Evolutionary conservation across 2,113 vertebrate genomes (phyloP).

Genomic region (Aramus guarauna): DNA sequence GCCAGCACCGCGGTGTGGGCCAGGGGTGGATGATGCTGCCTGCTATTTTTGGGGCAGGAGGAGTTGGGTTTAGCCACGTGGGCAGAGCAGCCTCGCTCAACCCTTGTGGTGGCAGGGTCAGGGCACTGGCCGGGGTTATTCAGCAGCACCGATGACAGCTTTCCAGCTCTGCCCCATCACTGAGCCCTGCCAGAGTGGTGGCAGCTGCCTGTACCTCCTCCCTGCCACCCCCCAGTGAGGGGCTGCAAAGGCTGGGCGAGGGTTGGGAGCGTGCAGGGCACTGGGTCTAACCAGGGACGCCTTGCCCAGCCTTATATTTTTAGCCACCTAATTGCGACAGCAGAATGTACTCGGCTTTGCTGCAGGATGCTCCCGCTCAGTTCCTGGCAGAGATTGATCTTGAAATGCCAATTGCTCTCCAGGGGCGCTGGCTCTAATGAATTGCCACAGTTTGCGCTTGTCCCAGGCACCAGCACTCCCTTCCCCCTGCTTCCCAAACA

Average conservation of each 20-base stretch:
- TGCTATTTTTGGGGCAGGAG: not conserved
- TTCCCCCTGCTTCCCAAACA: not conserved
- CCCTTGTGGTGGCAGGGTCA: not conserved
- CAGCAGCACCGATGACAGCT: not conserved
- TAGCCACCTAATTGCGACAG: conserved; percentile 48
- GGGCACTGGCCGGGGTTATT: not conserved
- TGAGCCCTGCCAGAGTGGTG: fast-evolving
- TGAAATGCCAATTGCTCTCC: conserved; percentile 66
- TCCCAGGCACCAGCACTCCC: not conserved
- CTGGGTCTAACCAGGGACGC: not conserved
- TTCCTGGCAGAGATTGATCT: conserved; percentile 66
- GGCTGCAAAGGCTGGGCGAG: not conserved
- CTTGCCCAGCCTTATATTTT: conserved; percentile 32
- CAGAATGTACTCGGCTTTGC: conserved; percentile 48
- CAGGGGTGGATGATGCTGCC: not conserved
- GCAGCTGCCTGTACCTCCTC: not conserved
- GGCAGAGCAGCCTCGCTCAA: not conserved
- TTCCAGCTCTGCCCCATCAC: not conserved
- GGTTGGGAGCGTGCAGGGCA: fast-evolving
- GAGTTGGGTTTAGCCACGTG: not conserved
- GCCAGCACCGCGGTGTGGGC: fast-evolving
- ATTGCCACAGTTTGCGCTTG: not conserved
- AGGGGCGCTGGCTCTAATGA: conserved; percentile 39
- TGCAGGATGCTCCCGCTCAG: conserved; percentile 42
- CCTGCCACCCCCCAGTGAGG: not conserved